Conservation (phyloP, 2,113 vertebrate genomes). For the Procavia capensis region DNA sequence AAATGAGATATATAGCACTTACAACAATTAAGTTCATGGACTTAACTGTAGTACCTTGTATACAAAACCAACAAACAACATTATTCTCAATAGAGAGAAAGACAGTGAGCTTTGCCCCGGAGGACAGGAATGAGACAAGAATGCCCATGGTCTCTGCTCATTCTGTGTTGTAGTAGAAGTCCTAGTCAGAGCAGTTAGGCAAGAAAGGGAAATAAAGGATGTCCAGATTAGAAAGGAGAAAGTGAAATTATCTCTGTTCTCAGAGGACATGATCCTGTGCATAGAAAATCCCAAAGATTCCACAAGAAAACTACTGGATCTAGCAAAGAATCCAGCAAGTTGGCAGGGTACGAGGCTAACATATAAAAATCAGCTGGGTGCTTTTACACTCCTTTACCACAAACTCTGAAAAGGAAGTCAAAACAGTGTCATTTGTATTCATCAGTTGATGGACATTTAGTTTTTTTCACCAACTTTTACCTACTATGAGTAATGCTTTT, state of each 20-base stretch:
- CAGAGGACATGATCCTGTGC: background rate
- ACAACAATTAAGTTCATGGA: no score
- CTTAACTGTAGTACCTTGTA: no score
- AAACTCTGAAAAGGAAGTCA: background rate
- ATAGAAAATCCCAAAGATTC: background rate
- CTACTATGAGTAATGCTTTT: background rate
- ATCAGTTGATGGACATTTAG: background rate
- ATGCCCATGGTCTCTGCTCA: background rate
- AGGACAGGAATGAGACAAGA: background rate
- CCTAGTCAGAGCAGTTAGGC: background rate
- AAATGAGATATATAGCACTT: no score
- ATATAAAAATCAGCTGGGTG: background rate
- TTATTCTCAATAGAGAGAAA: background rate
- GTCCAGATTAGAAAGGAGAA: background rate
- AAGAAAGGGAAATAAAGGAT: background rate
- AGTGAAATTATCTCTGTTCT: background rate
- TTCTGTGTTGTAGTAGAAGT: background rate
- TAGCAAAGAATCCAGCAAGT: background rate
- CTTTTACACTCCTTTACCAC: no score
- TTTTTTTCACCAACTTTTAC: background rate
- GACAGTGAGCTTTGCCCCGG: background rate
- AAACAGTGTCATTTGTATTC: background rate
- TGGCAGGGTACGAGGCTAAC: background rate
- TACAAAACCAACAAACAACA: background rate
- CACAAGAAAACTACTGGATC: background rate